Conservation (phyloP, 2,797 vertebrate species). For the Spondyliosoma cantharus region DNA sequence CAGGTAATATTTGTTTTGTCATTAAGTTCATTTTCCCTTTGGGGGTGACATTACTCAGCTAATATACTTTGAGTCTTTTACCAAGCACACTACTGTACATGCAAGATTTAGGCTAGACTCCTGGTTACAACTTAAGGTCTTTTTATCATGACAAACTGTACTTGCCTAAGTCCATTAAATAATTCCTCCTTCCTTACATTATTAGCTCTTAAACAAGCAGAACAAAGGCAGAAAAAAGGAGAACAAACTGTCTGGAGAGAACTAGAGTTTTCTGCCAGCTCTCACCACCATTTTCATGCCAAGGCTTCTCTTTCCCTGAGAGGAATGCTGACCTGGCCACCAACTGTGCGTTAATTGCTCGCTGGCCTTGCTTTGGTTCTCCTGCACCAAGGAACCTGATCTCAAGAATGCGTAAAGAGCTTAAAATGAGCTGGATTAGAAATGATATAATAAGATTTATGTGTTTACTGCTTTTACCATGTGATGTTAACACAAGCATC, state of each 20-base stretch:
- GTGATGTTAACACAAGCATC: conserved; percentile 38
- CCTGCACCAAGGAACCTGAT: conserved; percentile 56
- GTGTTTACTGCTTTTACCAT: conserved; percentile 48
- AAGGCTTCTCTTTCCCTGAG: conserved; percentile 35
- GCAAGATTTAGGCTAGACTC: neutral
- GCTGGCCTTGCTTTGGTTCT: conserved; percentile 42
- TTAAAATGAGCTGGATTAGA: conserved; percentile 74
- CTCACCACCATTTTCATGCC: conserved; percentile 38
- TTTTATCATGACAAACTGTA: conserved; percentile 11
- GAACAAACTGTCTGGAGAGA: conserved; percentile 13
- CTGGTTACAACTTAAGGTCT: conserved; percentile 18
- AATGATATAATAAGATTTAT: conserved; percentile 64
- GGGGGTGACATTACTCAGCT: conserved; percentile 9
- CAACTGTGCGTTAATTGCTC: conserved; percentile 53
- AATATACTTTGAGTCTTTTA: conserved; percentile 23
- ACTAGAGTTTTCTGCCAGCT: conserved; percentile 39
- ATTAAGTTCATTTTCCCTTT: neutral
- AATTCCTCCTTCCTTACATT: conserved; percentile 38
- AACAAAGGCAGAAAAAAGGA: conserved; percentile 43
- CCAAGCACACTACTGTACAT: conserved; percentile 3
- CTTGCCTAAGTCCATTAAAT: conserved; percentile 22
- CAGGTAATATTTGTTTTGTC: neutral
- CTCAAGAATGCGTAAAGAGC: conserved; percentile 70
- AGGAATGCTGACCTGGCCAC: conserved; percentile 55
- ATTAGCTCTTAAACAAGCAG: conserved; percentile 51